phyloP scores from a whole-genome alignment of 2,113 vertebrate species.

The Melanocharis versteri region DNA sequence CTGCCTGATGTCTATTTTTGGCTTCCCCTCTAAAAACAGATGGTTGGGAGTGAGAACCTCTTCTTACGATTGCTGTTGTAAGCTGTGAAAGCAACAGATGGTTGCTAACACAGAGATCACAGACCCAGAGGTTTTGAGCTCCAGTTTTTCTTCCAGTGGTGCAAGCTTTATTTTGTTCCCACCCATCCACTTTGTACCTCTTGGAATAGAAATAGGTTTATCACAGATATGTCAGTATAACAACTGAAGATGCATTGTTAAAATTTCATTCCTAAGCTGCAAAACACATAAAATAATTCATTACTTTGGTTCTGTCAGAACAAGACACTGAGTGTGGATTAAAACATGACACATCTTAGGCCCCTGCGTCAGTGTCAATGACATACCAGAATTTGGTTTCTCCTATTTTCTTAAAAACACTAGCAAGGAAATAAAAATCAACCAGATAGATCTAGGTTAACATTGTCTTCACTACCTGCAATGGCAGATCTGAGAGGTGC shows the following conservation, averaged over 20 bases:
- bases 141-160: not conserved
- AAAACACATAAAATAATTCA: not conserved
- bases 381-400: not conserved
- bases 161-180: not conserved
- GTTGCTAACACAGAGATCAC: constrained; percentile 34
- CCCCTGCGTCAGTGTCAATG: not conserved
- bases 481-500: not conserved
- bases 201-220: not conserved
- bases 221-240: not conserved
- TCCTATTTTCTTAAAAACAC: not conserved
- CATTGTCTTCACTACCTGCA: not conserved
- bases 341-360: not conserved
- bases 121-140: constrained; percentile 27
- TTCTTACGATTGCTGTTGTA: constrained; percentile 25
- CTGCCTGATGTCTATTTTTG: constrained; percentile 71
- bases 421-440: not conserved
- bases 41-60: constrained; percentile 61
- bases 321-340: not conserved
- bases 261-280: not conserved
- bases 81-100: constrained; percentile 67
- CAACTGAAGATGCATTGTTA: not conserved
- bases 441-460: not conserved
- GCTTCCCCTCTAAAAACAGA: constrained; percentile 69
- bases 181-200: not conserved
- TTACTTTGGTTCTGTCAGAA: not conserved